These are phyloP conservation scores for Gobius niger DNA, from an alignment of 2,113 vertebrate genomes.

Conservation along the genomic window DNA sequence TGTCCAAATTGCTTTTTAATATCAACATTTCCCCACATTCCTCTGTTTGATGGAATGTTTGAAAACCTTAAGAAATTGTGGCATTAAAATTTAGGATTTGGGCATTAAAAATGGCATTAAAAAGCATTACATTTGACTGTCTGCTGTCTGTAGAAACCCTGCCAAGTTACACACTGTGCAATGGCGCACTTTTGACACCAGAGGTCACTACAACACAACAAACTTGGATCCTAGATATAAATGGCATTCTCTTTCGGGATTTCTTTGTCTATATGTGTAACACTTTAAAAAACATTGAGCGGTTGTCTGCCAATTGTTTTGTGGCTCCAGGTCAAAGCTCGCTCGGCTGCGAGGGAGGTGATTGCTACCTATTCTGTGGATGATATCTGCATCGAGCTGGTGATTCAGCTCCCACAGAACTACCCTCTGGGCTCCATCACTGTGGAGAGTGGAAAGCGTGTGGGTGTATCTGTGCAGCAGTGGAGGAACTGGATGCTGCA, in stretches of 20 bases:
- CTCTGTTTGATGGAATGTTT: no score
- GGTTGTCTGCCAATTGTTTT: slow-evolving; percentile 12
- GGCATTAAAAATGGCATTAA: no score
- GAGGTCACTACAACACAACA: neutral
- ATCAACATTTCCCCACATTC: no score
- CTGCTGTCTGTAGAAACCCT: no score
- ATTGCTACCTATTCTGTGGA: slow-evolving; percentile 95
- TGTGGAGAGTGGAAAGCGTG: slow-evolving; percentile 93
- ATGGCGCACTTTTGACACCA: neutral
- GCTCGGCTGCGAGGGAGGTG: slow-evolving; percentile 90
- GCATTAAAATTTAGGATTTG: no score
- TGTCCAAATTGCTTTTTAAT: no score
- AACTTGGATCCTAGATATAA: no score
- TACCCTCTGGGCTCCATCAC: slow-evolving; percentile 91
- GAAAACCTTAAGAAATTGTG: no score
- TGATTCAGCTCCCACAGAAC: slow-evolving; percentile 93
- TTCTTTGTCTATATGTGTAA: neutral
- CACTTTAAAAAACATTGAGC: neutral
- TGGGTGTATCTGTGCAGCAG: slow-evolving; percentile 96
- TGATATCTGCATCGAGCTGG: slow-evolving; percentile 95
- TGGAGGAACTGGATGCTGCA: slow-evolving; percentile 99
- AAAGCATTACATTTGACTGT: no score
- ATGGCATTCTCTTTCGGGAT: neutral
- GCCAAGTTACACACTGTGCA: neutral
- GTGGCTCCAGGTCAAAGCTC: slow-evolving; percentile 87